These are phyloP conservation scores for Amblyraja radiata DNA, from an alignment of 2,797 vertebrate genomes.

Conservation along the genomic window DNA sequence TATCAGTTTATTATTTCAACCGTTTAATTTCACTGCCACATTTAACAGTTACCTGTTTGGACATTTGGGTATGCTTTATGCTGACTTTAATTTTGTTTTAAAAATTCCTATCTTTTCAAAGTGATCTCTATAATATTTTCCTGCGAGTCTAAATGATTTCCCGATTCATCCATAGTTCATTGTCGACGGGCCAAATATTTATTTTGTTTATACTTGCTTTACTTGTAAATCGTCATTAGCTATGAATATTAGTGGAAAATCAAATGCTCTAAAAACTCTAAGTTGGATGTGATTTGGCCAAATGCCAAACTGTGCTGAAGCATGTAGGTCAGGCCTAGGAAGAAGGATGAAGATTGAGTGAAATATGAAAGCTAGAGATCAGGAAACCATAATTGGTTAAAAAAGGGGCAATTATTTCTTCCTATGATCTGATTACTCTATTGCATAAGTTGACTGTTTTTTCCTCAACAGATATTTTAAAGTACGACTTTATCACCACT, in stretches of 20 bases:
- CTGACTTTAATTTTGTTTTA: not conserved
- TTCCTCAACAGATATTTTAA: not conserved
- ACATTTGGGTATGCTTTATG: not conserved
- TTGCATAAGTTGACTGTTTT: not conserved
- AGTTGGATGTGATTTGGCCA: not conserved
- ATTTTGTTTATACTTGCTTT: not conserved
- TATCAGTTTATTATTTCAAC: too few relatives aligned
- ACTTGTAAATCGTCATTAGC: not conserved
- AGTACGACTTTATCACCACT: not conserved
- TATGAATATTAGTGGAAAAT: not conserved
- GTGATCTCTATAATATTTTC: too few relatives aligned
- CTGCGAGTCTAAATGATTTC: not conserved
- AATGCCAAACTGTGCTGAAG: too few relatives aligned
- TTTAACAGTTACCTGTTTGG: not conserved
- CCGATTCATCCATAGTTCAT: not conserved
- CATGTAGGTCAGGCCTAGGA: not conserved
- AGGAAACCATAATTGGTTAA: not conserved
- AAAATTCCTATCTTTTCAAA: not conserved
- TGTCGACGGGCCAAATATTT: not conserved
- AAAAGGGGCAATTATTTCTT: not conserved
- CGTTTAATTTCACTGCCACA: too few relatives aligned
- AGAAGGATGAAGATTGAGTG: not conserved
- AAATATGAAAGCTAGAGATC: not conserved
- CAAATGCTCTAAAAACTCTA: not conserved
- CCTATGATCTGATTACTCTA: not conserved